Percentiles rank a stretch among this genome's conserved stretches.
phyloP scores from a whole-genome alignment of 2,113 vertebrate species.

The Eupsittula cactorum region DNA sequence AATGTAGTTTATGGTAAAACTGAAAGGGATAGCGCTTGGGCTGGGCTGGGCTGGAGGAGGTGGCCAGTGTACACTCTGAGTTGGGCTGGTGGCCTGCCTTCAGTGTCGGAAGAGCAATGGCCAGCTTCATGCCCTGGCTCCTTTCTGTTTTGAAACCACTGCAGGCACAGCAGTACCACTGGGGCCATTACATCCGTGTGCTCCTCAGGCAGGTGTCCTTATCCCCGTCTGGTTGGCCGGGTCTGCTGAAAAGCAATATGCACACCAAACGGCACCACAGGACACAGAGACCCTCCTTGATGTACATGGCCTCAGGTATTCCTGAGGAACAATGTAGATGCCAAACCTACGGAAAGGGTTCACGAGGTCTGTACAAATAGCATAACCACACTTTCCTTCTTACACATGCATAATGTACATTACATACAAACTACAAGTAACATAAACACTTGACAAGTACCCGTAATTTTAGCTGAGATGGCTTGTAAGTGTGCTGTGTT shows the following conservation, averaged over 20 bases:
- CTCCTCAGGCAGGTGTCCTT: neutral
- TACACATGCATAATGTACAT: rapidly evolving
- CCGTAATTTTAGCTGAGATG: neutral
- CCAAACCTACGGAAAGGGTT: neutral
- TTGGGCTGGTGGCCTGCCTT: neutral
- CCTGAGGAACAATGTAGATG: neutral
- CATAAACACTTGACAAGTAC: neutral
- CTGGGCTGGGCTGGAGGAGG: neutral
- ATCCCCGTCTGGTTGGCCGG: neutral
- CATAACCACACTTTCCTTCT: neutral
- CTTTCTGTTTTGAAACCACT: neutral
- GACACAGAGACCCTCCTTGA: neutral
- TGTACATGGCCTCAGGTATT: rapidly evolving
- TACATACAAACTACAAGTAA: neutral
- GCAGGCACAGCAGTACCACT: rapidly evolving
- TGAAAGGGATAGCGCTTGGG: neutral
- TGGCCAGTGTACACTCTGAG: neutral
- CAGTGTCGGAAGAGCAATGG: neutral
- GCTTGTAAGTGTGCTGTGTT: neutral
- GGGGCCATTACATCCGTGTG: neutral
- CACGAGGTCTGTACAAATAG: neutral
- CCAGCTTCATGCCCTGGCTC: rapidly evolving
- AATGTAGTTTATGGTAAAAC: neutral
- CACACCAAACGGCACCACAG: neutral
- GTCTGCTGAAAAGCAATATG: neutral